A percentile compares a stretch with the other conserved stretches of the same genome.
Evolutionary conservation across 2,797 vertebrate species (phyloP).

Genomic region (Anableps anableps): DNA sequence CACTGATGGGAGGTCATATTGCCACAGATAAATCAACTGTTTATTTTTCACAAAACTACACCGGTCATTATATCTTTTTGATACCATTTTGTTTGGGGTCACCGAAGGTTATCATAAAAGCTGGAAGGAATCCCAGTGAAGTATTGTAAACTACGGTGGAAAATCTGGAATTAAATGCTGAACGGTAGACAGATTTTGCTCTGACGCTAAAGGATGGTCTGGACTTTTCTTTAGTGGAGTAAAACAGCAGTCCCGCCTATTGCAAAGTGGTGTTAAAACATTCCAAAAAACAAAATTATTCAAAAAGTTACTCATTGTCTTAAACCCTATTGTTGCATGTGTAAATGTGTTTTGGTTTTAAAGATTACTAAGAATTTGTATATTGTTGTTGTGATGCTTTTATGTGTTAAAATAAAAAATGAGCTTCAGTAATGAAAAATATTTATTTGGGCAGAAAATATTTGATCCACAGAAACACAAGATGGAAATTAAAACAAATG

Average conservation of each 20-base stretch:
- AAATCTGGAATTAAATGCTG: slow-evolving; percentile 67
- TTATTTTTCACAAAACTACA: slow-evolving; percentile 46
- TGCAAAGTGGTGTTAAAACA: slow-evolving; percentile 70
- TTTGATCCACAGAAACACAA: slow-evolving; percentile 55
- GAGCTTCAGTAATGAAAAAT: slow-evolving; percentile 68
- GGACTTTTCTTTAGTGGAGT: slow-evolving; percentile 40
- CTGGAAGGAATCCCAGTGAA: slow-evolving; percentile 70
- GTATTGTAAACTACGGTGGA: slow-evolving; percentile 69
- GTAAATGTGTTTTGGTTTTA: slow-evolving; percentile 91
- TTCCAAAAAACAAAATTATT: slow-evolving; percentile 78
- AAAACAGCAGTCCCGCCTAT: slow-evolving; percentile 36
- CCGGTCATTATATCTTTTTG: slow-evolving; percentile 30
- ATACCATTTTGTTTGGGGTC: slow-evolving; percentile 27
- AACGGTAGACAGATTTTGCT: slow-evolving; percentile 66
- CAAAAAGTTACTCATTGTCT: slow-evolving; percentile 87
- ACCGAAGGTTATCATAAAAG: slow-evolving; percentile 67
- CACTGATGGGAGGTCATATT: slow-evolving; percentile 54
- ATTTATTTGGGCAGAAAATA: slow-evolving; percentile 50
- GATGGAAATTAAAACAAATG: slow-evolving; percentile 11
- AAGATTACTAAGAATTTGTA: slow-evolving; percentile 90
- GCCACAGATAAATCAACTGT: slow-evolving; percentile 45
- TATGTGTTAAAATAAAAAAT: slow-evolving; percentile 89
- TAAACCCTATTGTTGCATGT: slow-evolving; percentile 94
- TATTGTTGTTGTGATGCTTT: slow-evolving; percentile 94
- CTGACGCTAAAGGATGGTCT: slow-evolving; percentile 52